These are phyloP conservation scores for Oxyruncus cristatus DNA, from an alignment of 2,113 vertebrate genomes.

Conservation along the genomic window DNA sequence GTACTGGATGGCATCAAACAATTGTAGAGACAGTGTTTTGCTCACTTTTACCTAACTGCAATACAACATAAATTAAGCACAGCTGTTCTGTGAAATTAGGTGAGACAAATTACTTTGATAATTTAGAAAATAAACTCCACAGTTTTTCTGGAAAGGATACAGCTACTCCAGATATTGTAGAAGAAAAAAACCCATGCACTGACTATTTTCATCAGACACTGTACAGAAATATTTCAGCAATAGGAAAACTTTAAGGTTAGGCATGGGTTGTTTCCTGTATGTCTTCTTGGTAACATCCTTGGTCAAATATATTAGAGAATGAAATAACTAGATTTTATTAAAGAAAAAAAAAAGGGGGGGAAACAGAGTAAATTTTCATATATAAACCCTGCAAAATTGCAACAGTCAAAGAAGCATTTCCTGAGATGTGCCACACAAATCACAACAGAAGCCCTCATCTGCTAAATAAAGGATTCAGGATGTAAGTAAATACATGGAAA, in stretches of 20 bases:
- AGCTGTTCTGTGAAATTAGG: constrained; percentile 21
- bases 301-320: not conserved
- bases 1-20: not conserved
- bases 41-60: not conserved
- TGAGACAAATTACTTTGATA: constrained; percentile 17
- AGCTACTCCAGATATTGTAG: not conserved
- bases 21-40: not conserved
- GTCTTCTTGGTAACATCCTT: not conserved
- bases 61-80: not conserved
- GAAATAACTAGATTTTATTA: not conserved
- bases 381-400: not conserved
- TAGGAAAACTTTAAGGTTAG: not conserved
- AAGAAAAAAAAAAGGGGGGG: not conserved
- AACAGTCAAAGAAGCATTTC: not conserved
- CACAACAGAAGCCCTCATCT: not conserved
- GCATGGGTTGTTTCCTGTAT: not conserved
- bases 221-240: not conserved
- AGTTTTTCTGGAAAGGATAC: not conserved
- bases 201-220: not conserved
- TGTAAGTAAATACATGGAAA: constrained; percentile 1
- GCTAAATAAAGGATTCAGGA: constrained; percentile 15
- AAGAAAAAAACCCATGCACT: not conserved
- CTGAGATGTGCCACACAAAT: not conserved
- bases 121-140: constrained; percentile 8
- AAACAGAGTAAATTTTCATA: not conserved